Evolutionary conservation across 2,113 vertebrate genomes (phyloP), one percentile per base, ranked within the genome.

Genomic region (Chionis minor): DNA sequence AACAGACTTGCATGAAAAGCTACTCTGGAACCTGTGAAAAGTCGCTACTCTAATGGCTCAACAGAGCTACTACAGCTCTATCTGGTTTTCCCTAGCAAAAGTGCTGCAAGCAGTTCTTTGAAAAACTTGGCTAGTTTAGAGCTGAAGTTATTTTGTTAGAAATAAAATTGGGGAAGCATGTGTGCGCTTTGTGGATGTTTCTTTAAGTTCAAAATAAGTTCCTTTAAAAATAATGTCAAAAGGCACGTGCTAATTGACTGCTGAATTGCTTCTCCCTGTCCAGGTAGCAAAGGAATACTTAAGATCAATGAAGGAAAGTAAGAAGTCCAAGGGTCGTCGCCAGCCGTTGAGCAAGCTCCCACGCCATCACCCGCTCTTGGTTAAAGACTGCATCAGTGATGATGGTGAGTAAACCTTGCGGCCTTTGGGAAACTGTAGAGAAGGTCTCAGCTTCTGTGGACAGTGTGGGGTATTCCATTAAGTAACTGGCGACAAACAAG

Each of bases 311-410:
- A 98, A 98, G 92, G 98, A 98, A 63, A 98, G 40, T 47, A 99
- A 98, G 95, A 99, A 98, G n/a, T 93, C 99, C 75, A 99, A 98
- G 94, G 99, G 99, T 77, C 99, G 98, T 51, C 98, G 98, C 16
- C 98, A 99, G 96, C 98, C 98, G 0, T 97, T 99, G 66, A 98
- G 98, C 92, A 99, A 98, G 78, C 99, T 99, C 17, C 99, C 99
- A 2, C 99, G 99, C 27, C 98, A 99, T 80, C 99, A 99, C 95
- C 99, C 99, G 0, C 98, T 99, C 2, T 92, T 98, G 86, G 92
- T 99, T 94, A 98, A 98, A 94, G 99, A 99, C 61, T 97, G 97
- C n/a, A 69, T 98, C 96, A 99, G 99, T 56, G 99, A 99, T 35
- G 99, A 99, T 21, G 99, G 99, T 99, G 83, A 97, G 99, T 98